phyloP scores from a whole-genome alignment of 2,888 invertebrate species.

The Polyploca ridens region DNA sequence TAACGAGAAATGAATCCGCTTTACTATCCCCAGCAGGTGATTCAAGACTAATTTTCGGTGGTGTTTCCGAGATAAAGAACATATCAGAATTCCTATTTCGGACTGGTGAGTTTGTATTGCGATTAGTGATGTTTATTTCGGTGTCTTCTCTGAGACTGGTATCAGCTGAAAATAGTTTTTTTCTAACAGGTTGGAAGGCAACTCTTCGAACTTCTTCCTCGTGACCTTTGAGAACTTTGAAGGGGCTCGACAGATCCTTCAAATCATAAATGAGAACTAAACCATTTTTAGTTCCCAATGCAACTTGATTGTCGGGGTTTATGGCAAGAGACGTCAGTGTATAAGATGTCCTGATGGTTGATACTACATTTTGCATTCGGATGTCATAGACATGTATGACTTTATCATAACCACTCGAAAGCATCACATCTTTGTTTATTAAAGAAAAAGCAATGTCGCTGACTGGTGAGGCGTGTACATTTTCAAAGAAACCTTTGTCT shows the following conservation, averaged over 20 bases:
- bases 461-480: constrained; percentile 84
- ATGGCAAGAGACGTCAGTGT: constrained; percentile 72
- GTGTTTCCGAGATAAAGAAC: constrained; percentile 70
- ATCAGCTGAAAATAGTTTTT: constrained; percentile 62
- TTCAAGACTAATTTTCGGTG: constrained; percentile 56
- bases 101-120: constrained; percentile 55
- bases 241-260: constrained; percentile 76
- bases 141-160: constrained; percentile 73
- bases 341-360: constrained; percentile 67
- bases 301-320: constrained; percentile 78
- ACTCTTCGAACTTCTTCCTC: constrained; percentile 76
- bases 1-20: constrained; percentile 73
- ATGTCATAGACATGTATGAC: constrained; percentile 84
- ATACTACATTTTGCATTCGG: constrained; percentile 74
- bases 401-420: constrained; percentile 84
- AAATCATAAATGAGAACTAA: constrained; percentile 81
- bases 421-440: constrained; percentile 81
- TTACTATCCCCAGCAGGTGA: constrained; percentile 54
- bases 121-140: constrained; percentile 51
- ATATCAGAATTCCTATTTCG: constrained; percentile 66
- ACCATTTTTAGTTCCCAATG: constrained; percentile 84
- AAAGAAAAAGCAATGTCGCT: constrained; percentile 83
- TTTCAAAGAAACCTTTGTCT: constrained; percentile 75
- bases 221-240: constrained; percentile 78
- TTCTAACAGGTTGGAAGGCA: constrained; percentile 72